Conservation (phyloP, 2,797 vertebrate genomes). For the Macrochelys suwanniensis region DNA sequence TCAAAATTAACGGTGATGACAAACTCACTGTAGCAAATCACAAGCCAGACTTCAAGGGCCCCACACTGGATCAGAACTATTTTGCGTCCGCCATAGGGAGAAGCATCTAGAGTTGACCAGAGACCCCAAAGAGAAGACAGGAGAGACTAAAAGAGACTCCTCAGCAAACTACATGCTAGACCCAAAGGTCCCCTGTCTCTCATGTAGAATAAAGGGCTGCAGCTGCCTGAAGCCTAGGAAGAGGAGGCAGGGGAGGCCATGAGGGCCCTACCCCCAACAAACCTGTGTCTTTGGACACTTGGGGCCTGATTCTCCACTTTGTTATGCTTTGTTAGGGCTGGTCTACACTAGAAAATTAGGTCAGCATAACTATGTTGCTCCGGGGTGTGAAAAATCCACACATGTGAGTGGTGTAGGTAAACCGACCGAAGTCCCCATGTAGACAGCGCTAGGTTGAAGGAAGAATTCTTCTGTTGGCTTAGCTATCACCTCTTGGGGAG, state of each 20-base stretch:
- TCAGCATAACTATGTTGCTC: too few species aligned
- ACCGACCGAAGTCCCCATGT: too few species aligned
- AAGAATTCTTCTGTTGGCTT: too few species aligned
- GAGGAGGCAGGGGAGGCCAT: neutral
- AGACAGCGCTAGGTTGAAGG: too few species aligned
- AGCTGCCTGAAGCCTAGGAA: neutral
- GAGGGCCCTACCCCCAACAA: too few species aligned
- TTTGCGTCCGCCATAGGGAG: neutral
- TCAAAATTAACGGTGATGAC: slow-evolving; percentile 65
- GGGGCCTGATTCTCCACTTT: neutral
- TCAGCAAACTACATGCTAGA: neutral
- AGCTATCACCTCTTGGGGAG: too few species aligned
- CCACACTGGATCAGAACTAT: neutral
- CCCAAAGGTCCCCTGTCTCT: neutral
- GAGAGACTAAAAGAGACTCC: neutral
- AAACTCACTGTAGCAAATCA: slow-evolving; percentile 36
- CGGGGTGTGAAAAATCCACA: too few species aligned
- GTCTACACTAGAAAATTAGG: too few species aligned
- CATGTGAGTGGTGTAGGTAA: too few species aligned
- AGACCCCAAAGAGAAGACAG: neutral
- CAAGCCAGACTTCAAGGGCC: neutral
- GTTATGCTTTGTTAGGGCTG: neutral
- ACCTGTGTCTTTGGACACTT: neutral
- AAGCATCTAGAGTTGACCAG: neutral
- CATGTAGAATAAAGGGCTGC: neutral